A percentile compares a stretch with the other conserved stretches of the same genome.
phyloP scores from a whole-genome alignment of 2,113 vertebrate species.

The Nansenia antarctica region DNA sequence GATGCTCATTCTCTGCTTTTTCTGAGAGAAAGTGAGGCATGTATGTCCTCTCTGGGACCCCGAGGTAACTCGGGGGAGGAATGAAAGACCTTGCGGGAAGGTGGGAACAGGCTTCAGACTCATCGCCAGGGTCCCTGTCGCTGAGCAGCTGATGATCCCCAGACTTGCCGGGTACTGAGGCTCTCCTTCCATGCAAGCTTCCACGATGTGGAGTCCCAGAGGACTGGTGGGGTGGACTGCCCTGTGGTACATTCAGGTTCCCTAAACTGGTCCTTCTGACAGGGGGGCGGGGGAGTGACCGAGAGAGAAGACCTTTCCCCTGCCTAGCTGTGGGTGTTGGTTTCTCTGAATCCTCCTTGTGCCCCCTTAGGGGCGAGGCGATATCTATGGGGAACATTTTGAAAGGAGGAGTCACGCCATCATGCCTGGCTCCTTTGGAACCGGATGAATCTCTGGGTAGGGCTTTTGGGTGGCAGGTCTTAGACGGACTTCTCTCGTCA shows the following conservation, averaged over 20 bases:
- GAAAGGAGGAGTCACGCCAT: constrained; percentile 48
- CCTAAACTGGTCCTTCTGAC: constrained; percentile 3
- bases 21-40: constrained; percentile 27
- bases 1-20: not conserved
- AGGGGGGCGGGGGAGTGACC: not conserved
- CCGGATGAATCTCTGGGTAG: constrained; percentile 58
- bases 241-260: constrained; percentile 9
- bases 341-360: constrained; percentile 20
- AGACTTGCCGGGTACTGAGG: constrained; percentile 1
- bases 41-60: constrained; percentile 36
- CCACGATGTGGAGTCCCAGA: constrained; percentile 21
- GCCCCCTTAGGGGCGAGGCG: not conserved
- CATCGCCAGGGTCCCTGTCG: constrained; percentile 2
- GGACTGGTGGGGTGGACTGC: not conserved
- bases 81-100: constrained; percentile 54
- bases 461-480: constrained; percentile 57
- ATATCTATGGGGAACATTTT: constrained; percentile 61
- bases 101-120: constrained; percentile 10
- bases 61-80: constrained; percentile 38
- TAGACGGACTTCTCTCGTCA: constrained; percentile 50
- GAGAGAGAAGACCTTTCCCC: constrained; percentile 26
- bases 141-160: not conserved
- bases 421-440: constrained; percentile 36
- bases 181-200: constrained; percentile 15
- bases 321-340: constrained; percentile 29